Evolutionary conservation across 2,888 invertebrate species (phyloP).

Genomic region (Mesochorus sp.): DNA sequence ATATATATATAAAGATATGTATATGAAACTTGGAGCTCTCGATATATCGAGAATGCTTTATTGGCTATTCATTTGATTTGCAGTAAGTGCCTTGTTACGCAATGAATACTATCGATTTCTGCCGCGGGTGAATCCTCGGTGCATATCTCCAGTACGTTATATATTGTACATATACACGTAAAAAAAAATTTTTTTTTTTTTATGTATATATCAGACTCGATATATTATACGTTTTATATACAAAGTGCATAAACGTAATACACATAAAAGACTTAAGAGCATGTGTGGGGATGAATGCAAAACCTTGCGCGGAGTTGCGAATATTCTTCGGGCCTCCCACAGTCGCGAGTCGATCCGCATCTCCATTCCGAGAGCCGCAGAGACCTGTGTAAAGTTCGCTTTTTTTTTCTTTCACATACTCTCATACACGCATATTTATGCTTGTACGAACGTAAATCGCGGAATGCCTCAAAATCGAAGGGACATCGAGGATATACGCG

Average conservation of each 20-base stretch:
- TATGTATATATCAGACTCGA: neutral
- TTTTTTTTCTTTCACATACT: too few relatives aligned
- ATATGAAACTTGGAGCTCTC: slow-evolving; percentile 4
- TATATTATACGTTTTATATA: neutral
- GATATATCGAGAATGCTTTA: slow-evolving; percentile 65
- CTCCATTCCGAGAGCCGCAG: slow-evolving; percentile 15
- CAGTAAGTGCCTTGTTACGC: slow-evolving; percentile 76
- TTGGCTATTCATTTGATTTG: slow-evolving; percentile 75
- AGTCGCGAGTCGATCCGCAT: slow-evolving; percentile 53
- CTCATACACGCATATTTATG: too few relatives aligned
- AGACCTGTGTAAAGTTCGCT: too few relatives aligned
- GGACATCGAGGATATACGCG: neutral
- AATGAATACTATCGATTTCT: slow-evolving; percentile 75
- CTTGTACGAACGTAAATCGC: neutral
- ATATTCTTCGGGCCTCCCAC: slow-evolving; percentile 34
- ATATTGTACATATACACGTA: neutral
- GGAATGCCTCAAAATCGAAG: neutral
- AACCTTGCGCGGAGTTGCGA: slow-evolving; percentile 6
- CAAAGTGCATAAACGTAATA: neutral
- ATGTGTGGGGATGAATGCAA: neutral
- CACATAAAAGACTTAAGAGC: neutral
- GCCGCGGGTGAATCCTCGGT: slow-evolving; percentile 61
- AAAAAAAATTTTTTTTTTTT: neutral
- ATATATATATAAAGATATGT: slow-evolving; percentile 23
- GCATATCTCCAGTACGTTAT: slow-evolving; percentile 16